These are phyloP conservation scores for Taphrorychus bicolor DNA, from an alignment of 2,888 invertebrate genomes.

Conservation along the genomic window DNA sequence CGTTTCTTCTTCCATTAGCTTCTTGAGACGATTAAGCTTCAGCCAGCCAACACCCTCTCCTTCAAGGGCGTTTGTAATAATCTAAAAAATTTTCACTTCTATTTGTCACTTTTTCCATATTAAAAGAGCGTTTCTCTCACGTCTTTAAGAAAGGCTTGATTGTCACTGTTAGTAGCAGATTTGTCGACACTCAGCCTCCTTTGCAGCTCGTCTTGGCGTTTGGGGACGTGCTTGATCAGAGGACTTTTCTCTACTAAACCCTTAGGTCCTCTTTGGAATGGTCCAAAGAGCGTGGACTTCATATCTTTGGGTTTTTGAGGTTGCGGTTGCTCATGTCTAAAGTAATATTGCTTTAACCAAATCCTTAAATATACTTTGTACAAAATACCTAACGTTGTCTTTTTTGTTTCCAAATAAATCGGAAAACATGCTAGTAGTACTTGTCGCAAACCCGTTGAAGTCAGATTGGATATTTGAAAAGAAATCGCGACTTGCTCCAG, in stretches of 20 bases:
- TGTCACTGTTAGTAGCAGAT: constrained; percentile 83
- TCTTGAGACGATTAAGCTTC: constrained; percentile 89
- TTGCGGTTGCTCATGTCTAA: constrained; percentile 37
- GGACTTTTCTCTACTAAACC: constrained; percentile 90
- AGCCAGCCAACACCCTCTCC: constrained; percentile 98
- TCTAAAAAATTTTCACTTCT: constrained; percentile 58
- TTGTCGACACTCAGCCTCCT: constrained; percentile 74
- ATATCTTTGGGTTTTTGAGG: constrained; percentile 56
- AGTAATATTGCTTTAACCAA: background rate
- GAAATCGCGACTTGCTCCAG: constrained; percentile 79
- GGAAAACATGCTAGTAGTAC: constrained; percentile 93
- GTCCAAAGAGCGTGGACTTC: constrained; percentile 71
- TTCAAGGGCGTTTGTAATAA: constrained; percentile 82
- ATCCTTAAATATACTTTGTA: background rate
- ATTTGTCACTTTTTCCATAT: constrained; percentile 1
- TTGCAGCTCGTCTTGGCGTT: constrained; percentile 71
- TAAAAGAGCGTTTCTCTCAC: constrained; percentile 63
- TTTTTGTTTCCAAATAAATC: constrained; percentile 86
- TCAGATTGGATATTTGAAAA: constrained; percentile 92
- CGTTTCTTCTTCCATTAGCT: constrained; percentile 98
- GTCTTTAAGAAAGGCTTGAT: constrained; percentile 93
- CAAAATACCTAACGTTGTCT: constrained; percentile 44
- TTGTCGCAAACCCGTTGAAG: constrained; percentile 90
- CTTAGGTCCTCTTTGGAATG: constrained; percentile 79
- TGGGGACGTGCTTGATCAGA: constrained; percentile 81